phyloP scores from a whole-genome alignment of 2,113 vertebrate species.

The Stigmatopora argus region DNA sequence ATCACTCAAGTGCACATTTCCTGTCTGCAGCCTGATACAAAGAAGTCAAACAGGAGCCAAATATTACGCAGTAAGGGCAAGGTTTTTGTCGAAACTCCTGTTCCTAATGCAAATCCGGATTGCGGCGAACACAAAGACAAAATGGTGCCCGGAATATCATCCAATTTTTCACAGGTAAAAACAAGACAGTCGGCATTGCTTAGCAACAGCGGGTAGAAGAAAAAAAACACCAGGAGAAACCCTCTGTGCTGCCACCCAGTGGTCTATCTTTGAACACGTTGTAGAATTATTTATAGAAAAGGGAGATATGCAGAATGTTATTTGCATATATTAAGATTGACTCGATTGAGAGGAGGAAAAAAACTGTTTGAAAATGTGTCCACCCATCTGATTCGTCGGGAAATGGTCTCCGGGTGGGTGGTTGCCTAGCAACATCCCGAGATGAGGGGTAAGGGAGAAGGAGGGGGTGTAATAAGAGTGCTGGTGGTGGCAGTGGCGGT shows the following conservation, averaged over 20 bases:
- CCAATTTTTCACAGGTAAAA: constrained; percentile 59
- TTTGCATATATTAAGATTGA: constrained; percentile 4
- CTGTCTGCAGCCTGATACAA: constrained; percentile 49
- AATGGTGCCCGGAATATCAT: constrained; percentile 61
- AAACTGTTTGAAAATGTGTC: constrained; percentile 47
- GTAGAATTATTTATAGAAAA: neutral
- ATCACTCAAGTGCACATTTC: constrained; percentile 64
- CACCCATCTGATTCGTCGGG: constrained; percentile 50
- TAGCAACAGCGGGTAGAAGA: constrained; percentile 63
- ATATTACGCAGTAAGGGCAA: constrained; percentile 38
- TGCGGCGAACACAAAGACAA: constrained; percentile 54
- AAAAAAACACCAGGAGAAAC: constrained; percentile 42
- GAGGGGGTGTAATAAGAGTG: constrained; percentile 21
- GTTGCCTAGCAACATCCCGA: constrained; percentile 66
- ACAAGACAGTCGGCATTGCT: constrained; percentile 59
- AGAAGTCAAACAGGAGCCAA: constrained; percentile 48
- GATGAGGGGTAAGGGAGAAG: constrained; percentile 24
- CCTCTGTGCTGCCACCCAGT: constrained; percentile 59
- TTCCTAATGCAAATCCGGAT: neutral
- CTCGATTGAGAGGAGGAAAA: neutral
- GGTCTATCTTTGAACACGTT: constrained; percentile 24
- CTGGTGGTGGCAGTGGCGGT: constrained; percentile 13
- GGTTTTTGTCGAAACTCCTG: neutral
- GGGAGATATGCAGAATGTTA: neutral
- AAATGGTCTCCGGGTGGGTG: constrained; percentile 47